These are phyloP conservation scores for Glossophaga mutica DNA, from an alignment of 2,797 vertebrate species.

Conservation along the genomic window DNA sequence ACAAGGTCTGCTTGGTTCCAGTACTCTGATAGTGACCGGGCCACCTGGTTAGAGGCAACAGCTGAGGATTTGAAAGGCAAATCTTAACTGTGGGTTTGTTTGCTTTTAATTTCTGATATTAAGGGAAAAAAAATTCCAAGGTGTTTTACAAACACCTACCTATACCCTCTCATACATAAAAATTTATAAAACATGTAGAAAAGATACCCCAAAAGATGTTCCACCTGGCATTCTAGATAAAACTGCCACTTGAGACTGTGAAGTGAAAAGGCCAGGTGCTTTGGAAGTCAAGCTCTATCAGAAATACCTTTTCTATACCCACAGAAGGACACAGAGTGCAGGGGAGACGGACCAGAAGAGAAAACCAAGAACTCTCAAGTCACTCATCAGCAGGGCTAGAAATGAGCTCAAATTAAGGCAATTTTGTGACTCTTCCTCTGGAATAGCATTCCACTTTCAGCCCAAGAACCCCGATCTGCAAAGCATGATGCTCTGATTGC, in stretches of 20 bases:
- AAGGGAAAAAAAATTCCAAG: constrained; percentile 19
- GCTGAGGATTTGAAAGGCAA: constrained; percentile 69
- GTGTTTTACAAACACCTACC: background rate
- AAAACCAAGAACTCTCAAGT: background rate
- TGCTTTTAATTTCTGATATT: background rate
- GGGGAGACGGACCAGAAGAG: background rate
- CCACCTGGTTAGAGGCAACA: constrained; percentile 17
- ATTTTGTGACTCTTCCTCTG: constrained; percentile 52
- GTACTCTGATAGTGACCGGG: constrained; percentile 25
- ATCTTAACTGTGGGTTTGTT: constrained; percentile 37
- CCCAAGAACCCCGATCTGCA: background rate
- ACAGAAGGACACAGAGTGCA: background rate
- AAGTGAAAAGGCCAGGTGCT: background rate
- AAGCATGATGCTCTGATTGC: background rate
- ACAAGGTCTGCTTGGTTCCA: background rate
- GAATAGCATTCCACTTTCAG: background rate
- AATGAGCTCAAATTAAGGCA: constrained; percentile 58
- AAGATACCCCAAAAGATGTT: background rate
- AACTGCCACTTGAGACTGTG: constrained; percentile 11
- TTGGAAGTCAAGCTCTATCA: background rate
- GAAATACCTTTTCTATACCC: background rate
- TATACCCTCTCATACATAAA: constrained; percentile 44
- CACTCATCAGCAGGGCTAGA: background rate
- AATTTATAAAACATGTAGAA: constrained; percentile 52
- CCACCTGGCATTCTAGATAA: background rate